Base-by-base conservation (phyloP, 1,140 invertebrate species). In the Ips typographus region DNA sequence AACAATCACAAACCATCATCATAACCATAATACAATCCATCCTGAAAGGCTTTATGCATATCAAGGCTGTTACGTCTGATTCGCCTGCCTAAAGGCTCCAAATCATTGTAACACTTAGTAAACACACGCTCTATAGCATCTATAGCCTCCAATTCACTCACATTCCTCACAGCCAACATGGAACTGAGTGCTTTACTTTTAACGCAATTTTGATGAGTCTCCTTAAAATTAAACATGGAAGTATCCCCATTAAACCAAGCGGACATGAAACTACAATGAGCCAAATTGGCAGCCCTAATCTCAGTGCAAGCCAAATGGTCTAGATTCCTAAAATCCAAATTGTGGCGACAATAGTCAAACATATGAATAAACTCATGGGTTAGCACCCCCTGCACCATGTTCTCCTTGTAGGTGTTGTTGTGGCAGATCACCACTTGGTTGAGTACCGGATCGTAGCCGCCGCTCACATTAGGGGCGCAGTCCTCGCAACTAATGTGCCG, bases 281-380 rank as follows among this genome's bases (percentile, higher is more conserved):
- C 91, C 3, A 98, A 82, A 81, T 96, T 97, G 0, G 95, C 94
- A 3, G 94, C 94, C 74, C 93, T 82, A 71, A 98, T 93, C 85
- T 98, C 96, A 0, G 95, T 95, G 78, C 96, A 98, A 0, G 96
- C 96, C 49, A 98, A 80, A 82, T 98, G 96, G 75, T 97, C 90
- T 64, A 96, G 82, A 79, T 98, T 95, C 72, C 87, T 90, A 73
- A 96, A 94, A 79, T 98, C 91, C 43, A 98, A 77, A 62, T 98
- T 87, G 72, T 95, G 91, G 52, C 88, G 86, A 81, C 96, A 98
- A 76, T 90, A 93, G 80, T 98, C 96, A 81, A 96, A 98, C 93
- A 98, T 97, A 80, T 98, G 96, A 51, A 98, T 90, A 85, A 98
- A 87, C 82, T 98, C 96, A 81, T 98, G 96, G 1, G 89, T 87